These are phyloP conservation scores for Kryptolebias marmoratus DNA, from an alignment of 2,113 vertebrate genomes.

Conservation along the genomic window DNA sequence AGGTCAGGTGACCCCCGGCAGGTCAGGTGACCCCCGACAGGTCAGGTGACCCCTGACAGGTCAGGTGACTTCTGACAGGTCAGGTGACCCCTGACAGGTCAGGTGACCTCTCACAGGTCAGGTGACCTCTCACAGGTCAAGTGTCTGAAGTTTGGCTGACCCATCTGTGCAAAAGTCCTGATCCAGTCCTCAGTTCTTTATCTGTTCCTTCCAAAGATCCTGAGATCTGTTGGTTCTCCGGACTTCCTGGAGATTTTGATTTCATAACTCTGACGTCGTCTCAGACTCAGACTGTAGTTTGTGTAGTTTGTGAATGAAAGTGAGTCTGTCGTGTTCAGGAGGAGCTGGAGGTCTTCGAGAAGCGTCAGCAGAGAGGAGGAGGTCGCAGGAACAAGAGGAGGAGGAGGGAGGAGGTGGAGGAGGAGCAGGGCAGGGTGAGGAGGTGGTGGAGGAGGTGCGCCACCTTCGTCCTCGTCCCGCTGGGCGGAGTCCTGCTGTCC, in stretches of 20 bases:
- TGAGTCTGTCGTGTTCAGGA: slow-evolving; percentile 76
- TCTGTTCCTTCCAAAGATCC: not conserved
- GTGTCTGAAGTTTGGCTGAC: no score
- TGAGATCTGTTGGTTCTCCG: no score
- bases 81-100: no score
- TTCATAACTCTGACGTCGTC: no score
- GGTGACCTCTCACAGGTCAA: no score
- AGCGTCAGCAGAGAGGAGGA: slow-evolving; percentile 85
- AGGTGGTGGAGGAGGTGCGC: slow-evolving; percentile 86
- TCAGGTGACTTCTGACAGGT: no score
- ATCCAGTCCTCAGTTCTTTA: not conserved
- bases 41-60: no score
- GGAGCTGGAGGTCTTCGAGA: slow-evolving; percentile 96
- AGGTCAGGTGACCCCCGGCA: no score
- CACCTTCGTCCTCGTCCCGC: slow-evolving; percentile 78
- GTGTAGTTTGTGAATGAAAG: not conserved
- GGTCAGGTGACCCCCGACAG: no score
- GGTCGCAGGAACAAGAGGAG: slow-evolving; percentile 88
- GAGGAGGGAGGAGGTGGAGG: slow-evolving; percentile 79
- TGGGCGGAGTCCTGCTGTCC: slow-evolving; percentile 76
- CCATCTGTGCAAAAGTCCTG: not conserved
- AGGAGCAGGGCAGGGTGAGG: slow-evolving; percentile 69
- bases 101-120: no score
- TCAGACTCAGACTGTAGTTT: not conserved
- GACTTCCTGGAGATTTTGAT: no score